A percentile compares a stretch with the other conserved stretches of the same genome.
These are phyloP conservation scores for Thecophora atra DNA, from an alignment of 2,888 invertebrate genomes.

Conservation along the genomic window DNA sequence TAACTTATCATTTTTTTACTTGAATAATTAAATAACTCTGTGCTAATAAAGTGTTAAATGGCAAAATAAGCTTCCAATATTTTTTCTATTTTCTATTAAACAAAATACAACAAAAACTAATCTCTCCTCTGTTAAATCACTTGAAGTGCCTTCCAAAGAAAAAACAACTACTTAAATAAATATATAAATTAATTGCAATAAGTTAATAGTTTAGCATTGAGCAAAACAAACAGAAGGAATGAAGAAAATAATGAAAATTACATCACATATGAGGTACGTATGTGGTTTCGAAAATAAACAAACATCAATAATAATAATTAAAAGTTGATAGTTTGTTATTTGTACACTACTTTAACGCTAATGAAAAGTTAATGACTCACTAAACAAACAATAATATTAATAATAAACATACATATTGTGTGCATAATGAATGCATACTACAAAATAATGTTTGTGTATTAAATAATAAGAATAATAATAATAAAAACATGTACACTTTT, in stretches of 20 bases:
- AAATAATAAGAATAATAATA: slow-evolving; percentile 13
- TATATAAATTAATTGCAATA: slow-evolving; percentile 6
- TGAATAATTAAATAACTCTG: too few species aligned
- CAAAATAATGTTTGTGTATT: slow-evolving; percentile 14
- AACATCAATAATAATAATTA: background rate
- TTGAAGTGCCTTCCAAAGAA: slow-evolving; percentile 35
- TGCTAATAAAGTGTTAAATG: too few species aligned
- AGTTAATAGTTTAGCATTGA: background rate
- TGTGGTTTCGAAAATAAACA: background rate
- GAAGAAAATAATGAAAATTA: background rate
- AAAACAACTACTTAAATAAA: slow-evolving; percentile 7
- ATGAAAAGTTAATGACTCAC: background rate
- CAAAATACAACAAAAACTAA: slow-evolving; percentile 4
- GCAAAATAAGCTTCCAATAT: too few species aligned
- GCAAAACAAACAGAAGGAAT: background rate
- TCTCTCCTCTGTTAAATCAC: slow-evolving; percentile 34
- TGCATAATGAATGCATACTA: background rate
- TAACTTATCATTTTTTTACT: too few species aligned
- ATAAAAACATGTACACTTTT: background rate
- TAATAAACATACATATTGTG: too few species aligned
- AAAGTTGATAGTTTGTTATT: background rate
- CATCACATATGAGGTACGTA: too few species aligned
- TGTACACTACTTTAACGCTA: background rate
- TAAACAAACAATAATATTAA: background rate
- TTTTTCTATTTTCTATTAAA: background rate